These are phyloP conservation scores for Xyliphius kryptos DNA, from an alignment of 2,113 vertebrate species.

Conservation along the genomic window DNA sequence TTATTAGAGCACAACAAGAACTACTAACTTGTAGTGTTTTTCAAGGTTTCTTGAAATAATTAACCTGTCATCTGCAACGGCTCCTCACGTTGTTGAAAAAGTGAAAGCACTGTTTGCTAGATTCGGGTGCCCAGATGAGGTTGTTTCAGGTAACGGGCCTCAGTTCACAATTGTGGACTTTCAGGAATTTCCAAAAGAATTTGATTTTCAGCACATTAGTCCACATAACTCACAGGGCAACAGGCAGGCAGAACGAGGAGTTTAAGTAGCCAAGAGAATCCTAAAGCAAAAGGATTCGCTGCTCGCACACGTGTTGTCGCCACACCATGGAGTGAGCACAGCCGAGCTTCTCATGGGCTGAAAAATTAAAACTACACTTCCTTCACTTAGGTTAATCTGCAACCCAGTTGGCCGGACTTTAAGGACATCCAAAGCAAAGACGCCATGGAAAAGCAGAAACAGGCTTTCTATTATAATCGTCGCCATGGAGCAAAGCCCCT, in stretches of 20 bases:
- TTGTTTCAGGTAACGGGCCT: conserved; percentile 24
- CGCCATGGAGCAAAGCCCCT: not conserved
- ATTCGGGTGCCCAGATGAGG: conserved; percentile 8
- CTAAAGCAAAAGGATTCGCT: conserved; percentile 4
- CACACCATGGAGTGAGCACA: too few species aligned
- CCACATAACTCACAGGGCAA: conserved; percentile 8
- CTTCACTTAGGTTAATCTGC: too few species aligned
- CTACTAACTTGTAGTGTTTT: conserved; percentile 27
- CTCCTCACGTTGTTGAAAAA: conserved; percentile 9
- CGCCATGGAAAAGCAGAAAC: not conserved
- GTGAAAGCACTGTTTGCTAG: too few species aligned
- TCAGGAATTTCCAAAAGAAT: too few species aligned
- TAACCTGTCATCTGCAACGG: conserved; percentile 10
- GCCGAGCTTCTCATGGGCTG: too few species aligned
- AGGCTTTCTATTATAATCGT: not conserved
- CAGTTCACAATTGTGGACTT: conserved; percentile 8
- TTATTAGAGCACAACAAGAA: conserved; percentile 29
- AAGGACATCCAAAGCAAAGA: too few species aligned
- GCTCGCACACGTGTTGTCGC: too few species aligned
- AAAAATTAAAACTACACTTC: too few species aligned
- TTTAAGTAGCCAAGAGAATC: conserved; percentile 15
- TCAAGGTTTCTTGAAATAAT: conserved; percentile 31
- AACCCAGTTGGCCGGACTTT: too few species aligned
- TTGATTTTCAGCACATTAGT: too few species aligned
- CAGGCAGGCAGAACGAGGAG: conserved; percentile 12